Percentiles rank a stretch among this genome's conserved stretches.
Evolutionary conservation across 1,140 invertebrate genomes (phyloP).

Genomic region (Kradibia gibbosae): DNA sequence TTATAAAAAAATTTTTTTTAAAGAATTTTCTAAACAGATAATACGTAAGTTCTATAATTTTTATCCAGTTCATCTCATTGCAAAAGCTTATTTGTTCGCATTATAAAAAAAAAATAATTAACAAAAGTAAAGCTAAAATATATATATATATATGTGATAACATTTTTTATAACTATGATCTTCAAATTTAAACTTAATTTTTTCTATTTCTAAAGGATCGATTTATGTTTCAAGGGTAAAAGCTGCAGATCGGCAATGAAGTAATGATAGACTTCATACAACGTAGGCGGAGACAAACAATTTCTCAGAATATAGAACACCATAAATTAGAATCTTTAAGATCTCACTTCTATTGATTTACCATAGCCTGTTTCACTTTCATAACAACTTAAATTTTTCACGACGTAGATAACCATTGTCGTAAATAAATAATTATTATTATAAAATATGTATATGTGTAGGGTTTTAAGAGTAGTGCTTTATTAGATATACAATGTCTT

Average conservation of each 20-base stretch:
- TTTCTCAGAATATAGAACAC: slow-evolving; percentile 29
- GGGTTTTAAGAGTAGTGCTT: not conserved
- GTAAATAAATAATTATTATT: not conserved
- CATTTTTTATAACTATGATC: no score
- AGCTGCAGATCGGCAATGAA: slow-evolving; percentile 22
- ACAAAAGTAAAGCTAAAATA: no score
- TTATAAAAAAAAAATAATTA: no score
- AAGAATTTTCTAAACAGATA: no score
- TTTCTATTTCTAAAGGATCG: not conserved
- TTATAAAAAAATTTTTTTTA: no score
- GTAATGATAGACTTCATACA: slow-evolving; percentile 43
- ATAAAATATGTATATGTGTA: no score
- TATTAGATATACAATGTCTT: not conserved
- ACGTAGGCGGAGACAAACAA: slow-evolving; percentile 47
- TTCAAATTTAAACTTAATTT: not conserved
- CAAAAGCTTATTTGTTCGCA: no score
- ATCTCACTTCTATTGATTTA: slow-evolving; percentile 28
- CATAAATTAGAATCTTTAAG: slow-evolving; percentile 35
- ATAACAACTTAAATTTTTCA: not conserved
- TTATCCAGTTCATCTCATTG: no score
- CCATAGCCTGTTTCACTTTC: not conserved
- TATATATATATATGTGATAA: no score
- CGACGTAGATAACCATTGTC: not conserved
- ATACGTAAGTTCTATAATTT: no score
- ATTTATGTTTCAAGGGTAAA: slow-evolving; percentile 32